phyloP scores from a whole-genome alignment of 64 coral and sea anemone genomes.

The Dendronephthya gigantea region DNA sequence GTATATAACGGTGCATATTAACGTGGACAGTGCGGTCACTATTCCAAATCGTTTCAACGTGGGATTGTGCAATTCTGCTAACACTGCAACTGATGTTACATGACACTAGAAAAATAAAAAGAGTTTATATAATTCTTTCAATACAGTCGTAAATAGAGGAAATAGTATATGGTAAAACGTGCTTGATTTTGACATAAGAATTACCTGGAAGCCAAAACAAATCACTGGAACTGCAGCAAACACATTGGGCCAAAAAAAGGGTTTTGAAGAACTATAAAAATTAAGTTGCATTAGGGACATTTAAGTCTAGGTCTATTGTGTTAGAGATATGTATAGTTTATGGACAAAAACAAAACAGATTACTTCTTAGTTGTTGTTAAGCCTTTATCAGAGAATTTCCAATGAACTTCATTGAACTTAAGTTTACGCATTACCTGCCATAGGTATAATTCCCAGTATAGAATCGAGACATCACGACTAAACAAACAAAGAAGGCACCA shows the following conservation, averaged over 20 bases:
- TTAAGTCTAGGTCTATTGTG: too few relatives aligned
- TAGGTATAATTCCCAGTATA: constrained; percentile 28
- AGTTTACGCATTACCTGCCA: background rate
- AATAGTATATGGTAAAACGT: too few relatives aligned
- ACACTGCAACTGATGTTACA: constrained; percentile 11
- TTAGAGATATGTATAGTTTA: too few relatives aligned
- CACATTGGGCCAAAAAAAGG: background rate
- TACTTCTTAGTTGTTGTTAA: too few relatives aligned
- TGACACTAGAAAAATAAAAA: background rate
- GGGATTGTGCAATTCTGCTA: background rate
- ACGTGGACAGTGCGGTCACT: background rate
- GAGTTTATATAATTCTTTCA: too few relatives aligned
- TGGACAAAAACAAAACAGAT: too few relatives aligned
- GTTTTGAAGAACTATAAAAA: background rate
- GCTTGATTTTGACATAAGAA: background rate
- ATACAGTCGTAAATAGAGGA: too few relatives aligned
- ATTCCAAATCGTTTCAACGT: background rate
- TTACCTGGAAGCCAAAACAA: constrained; percentile 96
- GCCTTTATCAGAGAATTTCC: too few relatives aligned
- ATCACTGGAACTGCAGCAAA: constrained; percentile 72
- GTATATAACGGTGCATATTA: background rate
- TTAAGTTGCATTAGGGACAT: background rate
- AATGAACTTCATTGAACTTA: too few relatives aligned
- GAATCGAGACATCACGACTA: constrained; percentile 11
- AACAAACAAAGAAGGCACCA: constrained; percentile 47